A percentile compares a stretch with the other conserved stretches of the same genome.
These are phyloP conservation scores for Nymphicus hollandicus DNA, from an alignment of 2,113 vertebrate genomes.

Conservation along the genomic window DNA sequence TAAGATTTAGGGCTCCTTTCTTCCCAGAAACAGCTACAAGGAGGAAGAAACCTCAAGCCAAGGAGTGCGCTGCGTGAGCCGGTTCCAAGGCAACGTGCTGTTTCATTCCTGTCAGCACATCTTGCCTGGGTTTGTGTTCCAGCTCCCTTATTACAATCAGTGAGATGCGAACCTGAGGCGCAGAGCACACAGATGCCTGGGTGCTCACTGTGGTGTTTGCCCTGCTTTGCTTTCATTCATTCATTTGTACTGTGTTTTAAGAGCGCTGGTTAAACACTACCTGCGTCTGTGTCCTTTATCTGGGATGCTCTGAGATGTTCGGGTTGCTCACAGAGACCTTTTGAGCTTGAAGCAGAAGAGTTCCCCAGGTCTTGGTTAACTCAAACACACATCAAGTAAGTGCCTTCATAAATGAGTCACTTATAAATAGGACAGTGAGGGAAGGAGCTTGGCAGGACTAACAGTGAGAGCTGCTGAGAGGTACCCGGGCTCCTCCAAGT, in stretches of 20 bases:
- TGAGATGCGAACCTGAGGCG: neutral
- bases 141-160: neutral
- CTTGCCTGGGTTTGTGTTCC: neutral
- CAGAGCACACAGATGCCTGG: neutral
- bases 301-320: neutral
- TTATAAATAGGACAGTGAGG: neutral
- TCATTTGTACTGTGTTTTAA: neutral
- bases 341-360: neutral
- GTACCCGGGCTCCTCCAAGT: neutral
- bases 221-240: neutral
- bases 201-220: neutral
- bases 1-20: neutral
- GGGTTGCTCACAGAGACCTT: neutral
- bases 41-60: neutral
- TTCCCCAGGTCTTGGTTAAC: neutral
- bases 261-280: neutral
- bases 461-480: neutral
- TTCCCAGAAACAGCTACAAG: neutral
- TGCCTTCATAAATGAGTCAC: neutral
- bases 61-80: neutral
- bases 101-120: neutral
- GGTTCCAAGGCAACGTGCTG: neutral
- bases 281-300: accelerated
- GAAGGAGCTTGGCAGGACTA: neutral
- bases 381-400: neutral